Base-by-base conservation (phyloP, 2,113 vertebrate genomes). In the Peromyscus leucopus region DNA sequence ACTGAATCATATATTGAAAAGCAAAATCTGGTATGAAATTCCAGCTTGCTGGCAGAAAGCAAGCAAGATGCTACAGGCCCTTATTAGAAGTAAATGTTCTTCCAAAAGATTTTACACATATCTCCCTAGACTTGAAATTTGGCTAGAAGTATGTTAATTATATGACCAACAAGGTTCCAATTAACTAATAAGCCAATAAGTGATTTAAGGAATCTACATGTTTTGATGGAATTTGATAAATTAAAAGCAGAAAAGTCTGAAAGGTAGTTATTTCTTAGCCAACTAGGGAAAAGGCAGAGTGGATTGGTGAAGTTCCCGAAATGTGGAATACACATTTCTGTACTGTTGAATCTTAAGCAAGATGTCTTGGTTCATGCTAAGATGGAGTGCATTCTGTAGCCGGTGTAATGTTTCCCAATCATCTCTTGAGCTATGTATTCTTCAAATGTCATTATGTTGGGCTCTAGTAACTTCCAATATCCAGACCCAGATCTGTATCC, bases 171-270 rank as follows among this genome's bases (percentile, higher is more conserved):
- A 96, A 92, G 12, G 16, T 78, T n/a, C 65, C 82, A 75, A 61
- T 92, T 85, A 93, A 84, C 31, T 78, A 96, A 91, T 65, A 96
- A 92, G 75, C 39, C 26, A 95, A 75, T 67, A 95, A 93, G 22
- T 92, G 86, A 69, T 26, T 84, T 71, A 90, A 83, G 67, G 39
- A 91, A 95, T 87, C 86, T 59, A 93, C 9, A 26, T 71, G 31
- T 46, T 57, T 76, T 59, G 71, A 76, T 28, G 84, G 55, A 21
- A 76, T 87, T 95, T 67, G 90, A 67, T 67, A 71, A 97, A 96
- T 85, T 78, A 89, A 96, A 16, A 94, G 21, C 33, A 89, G 59
- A 79, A 74, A 71, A 69, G 36, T 26, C 63, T 89, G 46, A 93
- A 95, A 90, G 26, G 4, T 46, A 61, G 5, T 71, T 67, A 69